Conservation (phyloP, 2,888 invertebrate genomes). For the Acrobasis suavella region DNA sequence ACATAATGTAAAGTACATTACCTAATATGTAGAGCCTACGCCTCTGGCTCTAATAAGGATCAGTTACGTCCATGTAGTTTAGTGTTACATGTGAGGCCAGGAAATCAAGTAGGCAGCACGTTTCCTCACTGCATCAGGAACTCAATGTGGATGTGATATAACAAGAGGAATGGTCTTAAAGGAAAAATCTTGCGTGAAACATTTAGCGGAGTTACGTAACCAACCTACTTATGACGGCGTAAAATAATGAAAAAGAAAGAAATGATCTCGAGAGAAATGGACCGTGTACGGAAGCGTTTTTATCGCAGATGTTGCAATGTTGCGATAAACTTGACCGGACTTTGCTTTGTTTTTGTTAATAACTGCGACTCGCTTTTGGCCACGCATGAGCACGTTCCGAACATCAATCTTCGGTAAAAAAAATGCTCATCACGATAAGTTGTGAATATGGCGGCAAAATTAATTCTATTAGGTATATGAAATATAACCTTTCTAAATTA, state of each 20-base stretch:
- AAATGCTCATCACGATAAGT: no score
- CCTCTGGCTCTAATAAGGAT: neutral
- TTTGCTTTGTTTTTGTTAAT: slow-evolving; percentile 1
- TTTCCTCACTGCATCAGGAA: slow-evolving; percentile 30
- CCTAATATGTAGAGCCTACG: neutral
- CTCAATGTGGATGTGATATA: slow-evolving; percentile 28
- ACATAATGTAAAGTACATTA: no score
- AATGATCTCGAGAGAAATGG: slow-evolving; percentile 47
- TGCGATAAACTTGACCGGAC: slow-evolving; percentile 33
- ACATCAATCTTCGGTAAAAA: no score
- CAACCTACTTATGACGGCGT: slow-evolving; percentile 25
- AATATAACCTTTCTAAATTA: no score
- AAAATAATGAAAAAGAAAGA: slow-evolving; percentile 25
- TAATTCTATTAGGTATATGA: no score
- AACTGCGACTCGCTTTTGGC: no score
- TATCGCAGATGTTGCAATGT: slow-evolving; percentile 25
- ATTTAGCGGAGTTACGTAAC: slow-evolving; percentile 31
- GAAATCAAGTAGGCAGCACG: slow-evolving; percentile 24
- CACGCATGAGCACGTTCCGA: no score
- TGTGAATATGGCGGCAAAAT: no score
- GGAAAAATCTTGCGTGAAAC: slow-evolving; percentile 28
- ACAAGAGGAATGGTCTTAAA: slow-evolving; percentile 29
- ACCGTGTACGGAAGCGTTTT: slow-evolving; percentile 52
- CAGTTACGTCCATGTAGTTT: slow-evolving; percentile 6
- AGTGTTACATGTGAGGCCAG: slow-evolving; percentile 11